phyloP scores from a whole-genome alignment of 2,888 invertebrate species.

The Lycia hirtaria region DNA sequence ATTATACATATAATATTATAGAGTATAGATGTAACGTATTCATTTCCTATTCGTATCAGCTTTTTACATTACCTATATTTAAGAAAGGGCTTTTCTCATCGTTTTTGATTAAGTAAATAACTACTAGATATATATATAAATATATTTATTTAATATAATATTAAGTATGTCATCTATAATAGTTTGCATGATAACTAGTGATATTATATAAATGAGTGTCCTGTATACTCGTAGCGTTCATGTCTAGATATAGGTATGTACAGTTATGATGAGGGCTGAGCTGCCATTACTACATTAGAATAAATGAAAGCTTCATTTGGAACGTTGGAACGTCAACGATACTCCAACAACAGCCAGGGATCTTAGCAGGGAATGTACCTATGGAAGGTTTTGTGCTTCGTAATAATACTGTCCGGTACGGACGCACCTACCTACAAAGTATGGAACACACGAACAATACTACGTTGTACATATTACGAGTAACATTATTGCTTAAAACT shows the following conservation, averaged over 20 bases:
- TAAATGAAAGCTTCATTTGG: conserved; percentile 14
- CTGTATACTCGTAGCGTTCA: too few relatives aligned
- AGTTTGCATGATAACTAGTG: conserved; percentile 38
- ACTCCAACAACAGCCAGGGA: conserved; percentile 7
- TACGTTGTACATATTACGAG: conserved; percentile 27
- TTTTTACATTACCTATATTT: conserved; percentile 17
- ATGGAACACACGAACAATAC: conserved; percentile 32
- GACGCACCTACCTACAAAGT: conserved; percentile 19
- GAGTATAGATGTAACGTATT: conserved; percentile 24
- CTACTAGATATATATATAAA: conserved; percentile 4
- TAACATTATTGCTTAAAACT: conserved; percentile 49
- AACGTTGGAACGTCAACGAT: conserved; percentile 23
- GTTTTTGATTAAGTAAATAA: not conserved
- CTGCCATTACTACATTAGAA: conserved; percentile 1
- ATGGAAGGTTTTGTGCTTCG: conserved; percentile 39
- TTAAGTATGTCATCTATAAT: too few relatives aligned
- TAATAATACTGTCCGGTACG: conserved; percentile 32
- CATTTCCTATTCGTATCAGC: conserved; percentile 24
- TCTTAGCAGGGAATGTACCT: conserved; percentile 8
- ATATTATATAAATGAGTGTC: conserved; percentile 12
- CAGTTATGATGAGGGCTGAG: not conserved
- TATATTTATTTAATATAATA: too few relatives aligned
- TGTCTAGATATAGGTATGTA: too few relatives aligned
- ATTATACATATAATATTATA: conserved; percentile 10
- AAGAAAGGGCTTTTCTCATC: not conserved